These are phyloP conservation scores for Galaxea fascicularis DNA, from an alignment of 92 coral and sea anemone genomes.

Conservation along the genomic window DNA sequence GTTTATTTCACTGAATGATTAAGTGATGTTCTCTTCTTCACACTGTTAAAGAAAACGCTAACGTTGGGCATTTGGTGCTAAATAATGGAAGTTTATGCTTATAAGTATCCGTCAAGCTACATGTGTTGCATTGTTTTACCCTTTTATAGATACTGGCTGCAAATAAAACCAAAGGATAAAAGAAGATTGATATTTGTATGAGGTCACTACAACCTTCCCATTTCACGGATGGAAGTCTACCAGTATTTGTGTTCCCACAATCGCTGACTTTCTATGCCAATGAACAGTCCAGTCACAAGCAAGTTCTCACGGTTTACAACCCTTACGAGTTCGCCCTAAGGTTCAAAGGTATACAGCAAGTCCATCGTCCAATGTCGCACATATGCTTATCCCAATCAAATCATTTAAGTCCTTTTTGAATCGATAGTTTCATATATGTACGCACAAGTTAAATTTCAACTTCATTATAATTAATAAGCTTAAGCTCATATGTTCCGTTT, in stretches of 20 bases:
- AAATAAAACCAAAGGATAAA: background rate
- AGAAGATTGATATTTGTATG: conserved; percentile 69
- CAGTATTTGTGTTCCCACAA: conserved; percentile 97
- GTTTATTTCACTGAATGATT: background rate
- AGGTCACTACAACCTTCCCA: conserved; percentile 96
- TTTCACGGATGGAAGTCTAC: conserved; percentile 98
- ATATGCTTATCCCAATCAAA: no score
- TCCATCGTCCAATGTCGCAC: no score
- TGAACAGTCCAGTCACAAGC: conserved; percentile 95
- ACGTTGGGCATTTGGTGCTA: background rate
- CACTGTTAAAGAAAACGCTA: background rate
- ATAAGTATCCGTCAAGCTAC: background rate
- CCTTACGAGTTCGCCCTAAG: conserved; percentile 95
- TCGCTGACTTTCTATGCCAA: conserved; percentile 91
- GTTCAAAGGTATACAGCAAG: conserved; percentile 80
- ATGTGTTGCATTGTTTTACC: background rate
- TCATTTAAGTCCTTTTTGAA: no score
- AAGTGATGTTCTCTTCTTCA: background rate
- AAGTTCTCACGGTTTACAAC: conserved; percentile 94
- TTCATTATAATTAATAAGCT: no score
- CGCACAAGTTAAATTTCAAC: no score
- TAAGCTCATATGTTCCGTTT: no score
- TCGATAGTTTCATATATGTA: no score
- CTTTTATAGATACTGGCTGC: conserved; percentile 6
- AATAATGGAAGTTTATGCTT: no score